These are phyloP conservation scores for Xylota segnis DNA, from an alignment of 2,888 invertebrate genomes.

Conservation along the genomic window DNA sequence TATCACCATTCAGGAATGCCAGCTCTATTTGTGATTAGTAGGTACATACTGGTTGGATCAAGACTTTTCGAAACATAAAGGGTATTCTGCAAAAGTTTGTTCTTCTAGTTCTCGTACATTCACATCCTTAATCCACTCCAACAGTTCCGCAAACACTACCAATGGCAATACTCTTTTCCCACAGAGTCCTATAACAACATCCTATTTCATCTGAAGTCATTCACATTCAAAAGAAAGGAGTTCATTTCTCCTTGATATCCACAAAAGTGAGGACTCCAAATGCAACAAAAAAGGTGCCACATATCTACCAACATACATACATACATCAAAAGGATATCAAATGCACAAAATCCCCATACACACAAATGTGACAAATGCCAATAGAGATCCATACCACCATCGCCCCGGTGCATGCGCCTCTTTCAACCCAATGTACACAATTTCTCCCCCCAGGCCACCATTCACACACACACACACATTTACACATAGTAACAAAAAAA, in stretches of 20 bases:
- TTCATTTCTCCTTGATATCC: slow-evolving; percentile 48
- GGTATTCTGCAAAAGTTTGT: no score
- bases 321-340: slow-evolving; percentile 41
- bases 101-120: no score
- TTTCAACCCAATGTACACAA: slow-evolving; percentile 67
- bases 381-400: slow-evolving; percentile 66
- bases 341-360: slow-evolving; percentile 66
- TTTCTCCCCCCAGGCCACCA: slow-evolving; percentile 55
- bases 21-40: no score
- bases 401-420: slow-evolving; percentile 74
- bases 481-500: slow-evolving; percentile 19
- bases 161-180: slow-evolving; percentile 48
- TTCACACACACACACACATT: slow-evolving; percentile 37
- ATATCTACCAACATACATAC: slow-evolving; percentile 18
- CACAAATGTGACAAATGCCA: slow-evolving; percentile 71
- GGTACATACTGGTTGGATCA: no score
- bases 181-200: slow-evolving; percentile 3
- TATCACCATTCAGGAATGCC: no score
- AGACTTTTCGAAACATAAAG: no score
- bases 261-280: slow-evolving; percentile 47
- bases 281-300: slow-evolving; percentile 10
- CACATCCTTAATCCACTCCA: no score
- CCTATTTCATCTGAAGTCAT: slow-evolving; percentile 38
- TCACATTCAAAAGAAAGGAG: slow-evolving; percentile 50
- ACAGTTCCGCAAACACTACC: no score